Evolutionary conservation across 2,888 invertebrate genomes (phyloP), one percentile per base, ranked within the genome.

Genomic region (Leptinotarsa tumamoca): DNA sequence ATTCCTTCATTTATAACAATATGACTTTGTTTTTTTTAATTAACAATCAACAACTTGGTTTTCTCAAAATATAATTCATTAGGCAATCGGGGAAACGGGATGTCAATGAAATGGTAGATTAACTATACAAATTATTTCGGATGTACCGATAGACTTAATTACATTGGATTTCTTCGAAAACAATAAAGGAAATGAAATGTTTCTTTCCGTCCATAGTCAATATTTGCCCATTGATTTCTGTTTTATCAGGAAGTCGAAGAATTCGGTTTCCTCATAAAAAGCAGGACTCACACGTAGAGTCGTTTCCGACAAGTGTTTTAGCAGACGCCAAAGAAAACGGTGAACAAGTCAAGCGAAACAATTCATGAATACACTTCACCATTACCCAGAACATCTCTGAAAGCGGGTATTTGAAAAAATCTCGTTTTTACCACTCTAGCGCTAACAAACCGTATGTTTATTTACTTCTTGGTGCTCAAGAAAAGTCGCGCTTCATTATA

Each of bases 331-430:
- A 15, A 17, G 52, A 15, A 52, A 15, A 52, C 23, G 58, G 58
- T 14, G 14, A 58, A 23, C 23, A 21, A 58, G 21, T 58, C 63
- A n/a, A 63, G 63, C 63, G n/a, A 13, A 63, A 63, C 63, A 33
- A 33, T 63, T 63, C 63, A 33, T 63, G 33, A 63, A n/a, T n/a
- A 43, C 63, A 18, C n/a, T 63, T 43, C n/a, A 43, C 63, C n/a
- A 63, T 33, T 63, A 33, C 43, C 63, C 43, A 43, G 63, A 63
- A 63, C 33, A 63, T 33, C 63, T 33, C 63, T 63, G 18, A 63
- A 58, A 63, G 27, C 63, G 33, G 17, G 63, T 33, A 17, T 33
- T 33, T 4, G 33, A 63, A 63, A 63, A 63, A 63, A 63, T n/a
- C 13, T 52, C 52, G 5, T 23, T 23, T 15, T 58, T 15, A 15